These are phyloP conservation scores for Pseudomyrmex flavicornis DNA, from an alignment of 1,140 invertebrate species.

Conservation along the genomic window DNA sequence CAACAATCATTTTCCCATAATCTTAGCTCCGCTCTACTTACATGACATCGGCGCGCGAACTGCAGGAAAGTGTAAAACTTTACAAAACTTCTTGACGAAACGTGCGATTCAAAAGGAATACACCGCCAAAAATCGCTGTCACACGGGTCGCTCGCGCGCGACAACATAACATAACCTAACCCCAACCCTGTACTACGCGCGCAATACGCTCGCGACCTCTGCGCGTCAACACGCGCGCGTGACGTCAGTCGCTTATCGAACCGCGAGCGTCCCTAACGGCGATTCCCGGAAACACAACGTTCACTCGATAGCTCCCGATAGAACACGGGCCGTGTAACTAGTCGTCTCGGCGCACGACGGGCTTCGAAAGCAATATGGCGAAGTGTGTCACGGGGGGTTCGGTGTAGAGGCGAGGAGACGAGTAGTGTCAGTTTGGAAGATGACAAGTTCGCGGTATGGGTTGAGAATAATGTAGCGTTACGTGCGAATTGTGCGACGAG, in stretches of 20 bases:
- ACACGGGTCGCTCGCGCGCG: too few relatives aligned
- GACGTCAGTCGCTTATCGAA: slow-evolving; percentile 51
- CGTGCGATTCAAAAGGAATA: not conserved
- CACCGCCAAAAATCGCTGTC: not conserved
- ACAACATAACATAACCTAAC: not conserved
- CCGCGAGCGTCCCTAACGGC: slow-evolving; percentile 67
- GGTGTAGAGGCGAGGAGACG: slow-evolving; percentile 66
- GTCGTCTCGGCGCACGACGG: slow-evolving; percentile 64
- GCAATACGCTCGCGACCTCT: not conserved
- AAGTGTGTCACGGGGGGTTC: slow-evolving; percentile 83
- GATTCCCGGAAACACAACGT: slow-evolving; percentile 50
- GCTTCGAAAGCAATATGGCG: slow-evolving; percentile 81
- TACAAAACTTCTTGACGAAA: too few relatives aligned
- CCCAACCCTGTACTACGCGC: not conserved
- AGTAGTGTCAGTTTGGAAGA: slow-evolving; percentile 76
- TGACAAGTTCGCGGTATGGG: slow-evolving; percentile 77
- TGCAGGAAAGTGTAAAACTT: too few relatives aligned
- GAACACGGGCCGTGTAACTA: slow-evolving; percentile 23
- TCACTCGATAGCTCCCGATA: slow-evolving; percentile 67
- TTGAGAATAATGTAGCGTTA: slow-evolving; percentile 78
- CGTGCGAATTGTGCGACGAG: slow-evolving; percentile 65
- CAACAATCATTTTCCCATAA: too few relatives aligned
- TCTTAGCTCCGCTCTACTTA: not conserved
- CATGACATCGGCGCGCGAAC: too few relatives aligned
- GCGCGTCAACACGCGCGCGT: not conserved